Evolutionary conservation across 2,797 vertebrate genomes (phyloP).

Genomic region (Sylvia borin): DNA sequence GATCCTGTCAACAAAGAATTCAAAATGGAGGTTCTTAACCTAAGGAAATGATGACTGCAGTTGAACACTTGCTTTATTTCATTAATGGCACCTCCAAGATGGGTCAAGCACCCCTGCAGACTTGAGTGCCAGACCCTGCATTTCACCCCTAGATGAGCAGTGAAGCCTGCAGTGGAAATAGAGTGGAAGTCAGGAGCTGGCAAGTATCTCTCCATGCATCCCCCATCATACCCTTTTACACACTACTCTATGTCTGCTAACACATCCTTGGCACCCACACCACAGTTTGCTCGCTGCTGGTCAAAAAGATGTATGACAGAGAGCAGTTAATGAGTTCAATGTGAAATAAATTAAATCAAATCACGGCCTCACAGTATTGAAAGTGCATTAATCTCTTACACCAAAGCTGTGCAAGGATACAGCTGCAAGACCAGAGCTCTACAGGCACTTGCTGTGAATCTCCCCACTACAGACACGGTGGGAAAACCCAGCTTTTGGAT

Average conservation of each 20-base stretch:
- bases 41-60: neutral
- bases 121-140: neutral
- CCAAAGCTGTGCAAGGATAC: neutral
- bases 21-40: neutral
- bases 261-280: neutral
- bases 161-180: neutral
- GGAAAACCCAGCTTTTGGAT: neutral
- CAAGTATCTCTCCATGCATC: neutral
- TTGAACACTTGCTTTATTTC: neutral
- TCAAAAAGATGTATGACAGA: neutral
- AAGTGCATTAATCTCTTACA: neutral
- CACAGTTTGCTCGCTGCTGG: neutral
- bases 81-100: neutral
- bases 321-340: neutral
- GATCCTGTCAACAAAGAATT: neutral
- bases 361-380: neutral
- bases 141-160: neutral
- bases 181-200: neutral
- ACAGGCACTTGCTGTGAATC: neutral
- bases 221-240: neutral
- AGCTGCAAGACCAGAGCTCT: neutral
- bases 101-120: neutral
- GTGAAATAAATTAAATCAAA: slow-evolving; percentile 12
- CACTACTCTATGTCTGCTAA: neutral
- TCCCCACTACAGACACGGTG: neutral